Evolutionary conservation across 92 coral and sea anemone species (phyloP).

Genomic region (Phenganax stokvisi): DNA sequence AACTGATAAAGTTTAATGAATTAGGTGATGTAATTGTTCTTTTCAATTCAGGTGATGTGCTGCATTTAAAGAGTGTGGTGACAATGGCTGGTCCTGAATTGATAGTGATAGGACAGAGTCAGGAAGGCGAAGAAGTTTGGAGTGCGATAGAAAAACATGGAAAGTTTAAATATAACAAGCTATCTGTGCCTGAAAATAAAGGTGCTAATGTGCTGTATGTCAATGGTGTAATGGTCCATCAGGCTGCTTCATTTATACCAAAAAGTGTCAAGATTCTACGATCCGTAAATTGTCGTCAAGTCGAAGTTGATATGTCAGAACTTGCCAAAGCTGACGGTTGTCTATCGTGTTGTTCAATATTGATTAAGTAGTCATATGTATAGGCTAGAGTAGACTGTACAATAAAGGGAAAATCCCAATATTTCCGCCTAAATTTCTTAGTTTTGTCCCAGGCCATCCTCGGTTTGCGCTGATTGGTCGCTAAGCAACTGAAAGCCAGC

Average conservation of each 20-base stretch:
- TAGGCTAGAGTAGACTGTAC: too few species aligned
- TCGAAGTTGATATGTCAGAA: constrained; percentile 67
- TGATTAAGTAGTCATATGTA: constrained; percentile 36
- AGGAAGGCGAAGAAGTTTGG: constrained; percentile 60
- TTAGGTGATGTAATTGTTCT: not conserved
- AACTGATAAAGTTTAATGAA: not conserved
- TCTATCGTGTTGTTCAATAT: constrained; percentile 68
- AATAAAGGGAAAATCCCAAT: too few species aligned
- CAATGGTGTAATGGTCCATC: constrained; percentile 72
- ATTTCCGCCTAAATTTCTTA: too few species aligned
- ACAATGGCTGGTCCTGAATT: constrained; percentile 70
- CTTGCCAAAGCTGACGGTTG: constrained; percentile 82
- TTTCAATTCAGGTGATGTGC: not conserved
- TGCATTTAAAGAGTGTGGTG: constrained; percentile 82
- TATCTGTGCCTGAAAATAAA: constrained; percentile 60
- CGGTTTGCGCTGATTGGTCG: constrained; percentile 15
- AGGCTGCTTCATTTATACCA: constrained; percentile 56
- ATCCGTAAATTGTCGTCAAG: constrained; percentile 53
- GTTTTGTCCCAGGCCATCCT: not conserved
- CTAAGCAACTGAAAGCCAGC: constrained; percentile 20
- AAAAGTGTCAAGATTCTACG: constrained; percentile 49
- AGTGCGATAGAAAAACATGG: constrained; percentile 56
- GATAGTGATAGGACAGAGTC: constrained; percentile 57
- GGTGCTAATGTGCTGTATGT: constrained; percentile 80
- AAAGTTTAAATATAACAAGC: constrained; percentile 55